Evolutionary conservation across 2,113 vertebrate genomes (phyloP).

Genomic region (Grallaria varia): DNA sequence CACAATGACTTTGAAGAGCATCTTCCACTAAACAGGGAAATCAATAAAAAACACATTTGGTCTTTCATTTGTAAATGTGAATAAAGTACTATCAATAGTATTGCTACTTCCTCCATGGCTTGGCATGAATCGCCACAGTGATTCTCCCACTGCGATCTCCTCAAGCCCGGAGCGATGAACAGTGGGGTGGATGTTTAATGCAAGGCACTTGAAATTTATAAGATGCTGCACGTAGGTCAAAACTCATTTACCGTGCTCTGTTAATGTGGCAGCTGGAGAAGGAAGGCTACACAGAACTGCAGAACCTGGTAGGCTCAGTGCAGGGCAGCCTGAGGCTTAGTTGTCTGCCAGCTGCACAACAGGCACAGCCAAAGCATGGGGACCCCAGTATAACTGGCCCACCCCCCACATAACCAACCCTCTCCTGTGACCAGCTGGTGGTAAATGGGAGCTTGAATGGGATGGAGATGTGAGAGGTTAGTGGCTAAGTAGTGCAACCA

Average conservation of each 20-base stretch:
- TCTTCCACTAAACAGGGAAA: constrained; percentile 74
- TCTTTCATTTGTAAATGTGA: constrained; percentile 56
- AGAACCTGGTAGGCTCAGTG: background rate
- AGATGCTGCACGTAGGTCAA: background rate
- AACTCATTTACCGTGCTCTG: background rate
- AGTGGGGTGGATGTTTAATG: background rate
- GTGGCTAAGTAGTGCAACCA: background rate
- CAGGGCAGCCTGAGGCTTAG: background rate
- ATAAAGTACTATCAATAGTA: constrained; percentile 21
- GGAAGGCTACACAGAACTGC: background rate
- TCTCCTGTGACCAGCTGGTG: background rate
- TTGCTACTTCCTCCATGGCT: background rate
- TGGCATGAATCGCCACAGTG: background rate
- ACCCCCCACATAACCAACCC: background rate
- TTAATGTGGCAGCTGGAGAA: background rate
- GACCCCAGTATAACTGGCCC: background rate
- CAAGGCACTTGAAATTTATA: background rate
- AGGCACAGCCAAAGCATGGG: background rate
- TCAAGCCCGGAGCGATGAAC: background rate
- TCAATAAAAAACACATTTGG: constrained; percentile 37
- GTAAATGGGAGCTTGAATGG: background rate
- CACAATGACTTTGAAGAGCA: constrained; percentile 52
- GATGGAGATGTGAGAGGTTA: background rate
- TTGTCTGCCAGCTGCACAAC: background rate
- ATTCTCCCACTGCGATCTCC: background rate